A percentile compares a stretch with the other conserved stretches of the same genome.
phyloP scores from a whole-genome alignment of 2,888 invertebrate species.

The Dioctria rufipes region DNA sequence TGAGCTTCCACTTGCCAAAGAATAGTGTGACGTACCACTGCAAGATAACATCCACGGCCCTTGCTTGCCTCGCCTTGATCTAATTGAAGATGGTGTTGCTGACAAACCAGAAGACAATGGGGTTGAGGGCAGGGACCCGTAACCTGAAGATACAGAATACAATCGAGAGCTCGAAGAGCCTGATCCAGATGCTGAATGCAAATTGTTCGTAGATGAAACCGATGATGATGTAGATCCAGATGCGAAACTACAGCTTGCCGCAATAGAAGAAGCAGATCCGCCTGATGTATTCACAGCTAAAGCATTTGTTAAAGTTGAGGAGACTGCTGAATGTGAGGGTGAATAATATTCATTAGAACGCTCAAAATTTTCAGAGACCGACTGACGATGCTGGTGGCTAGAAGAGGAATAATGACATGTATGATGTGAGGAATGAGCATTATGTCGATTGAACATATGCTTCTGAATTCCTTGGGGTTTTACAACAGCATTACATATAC shows the following conservation, averaged over 20 bases:
- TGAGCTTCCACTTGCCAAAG: background rate
- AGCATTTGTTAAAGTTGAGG: background rate
- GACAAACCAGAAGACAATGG: background rate
- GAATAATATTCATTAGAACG: background rate
- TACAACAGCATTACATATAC: slow-evolving; percentile 82
- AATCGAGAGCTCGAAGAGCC: background rate
- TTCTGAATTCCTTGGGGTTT: slow-evolving; percentile 84
- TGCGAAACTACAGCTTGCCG: background rate
- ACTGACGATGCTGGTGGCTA: slow-evolving; percentile 60
- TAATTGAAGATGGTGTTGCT: background rate
- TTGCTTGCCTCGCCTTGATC: slow-evolving; percentile 2
- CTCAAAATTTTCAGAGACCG: slow-evolving; percentile 9
- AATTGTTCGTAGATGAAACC: background rate
- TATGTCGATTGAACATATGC: slow-evolving; percentile 78
- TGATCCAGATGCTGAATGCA: background rate
- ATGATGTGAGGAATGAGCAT: slow-evolving; percentile 42
- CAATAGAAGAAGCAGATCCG: background rate
- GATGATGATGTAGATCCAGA: background rate
- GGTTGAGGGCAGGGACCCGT: background rate
- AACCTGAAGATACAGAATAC: background rate
- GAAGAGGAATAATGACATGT: slow-evolving; percentile 59
- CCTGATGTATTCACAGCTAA: no score
- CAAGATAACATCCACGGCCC: background rate
- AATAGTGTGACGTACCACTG: background rate
- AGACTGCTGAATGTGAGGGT: background rate